Percentiles rank a stretch among this genome's conserved stretches.
These are phyloP conservation scores for Agrochola lota DNA, from an alignment of 2,888 invertebrate genomes.

Conservation along the genomic window DNA sequence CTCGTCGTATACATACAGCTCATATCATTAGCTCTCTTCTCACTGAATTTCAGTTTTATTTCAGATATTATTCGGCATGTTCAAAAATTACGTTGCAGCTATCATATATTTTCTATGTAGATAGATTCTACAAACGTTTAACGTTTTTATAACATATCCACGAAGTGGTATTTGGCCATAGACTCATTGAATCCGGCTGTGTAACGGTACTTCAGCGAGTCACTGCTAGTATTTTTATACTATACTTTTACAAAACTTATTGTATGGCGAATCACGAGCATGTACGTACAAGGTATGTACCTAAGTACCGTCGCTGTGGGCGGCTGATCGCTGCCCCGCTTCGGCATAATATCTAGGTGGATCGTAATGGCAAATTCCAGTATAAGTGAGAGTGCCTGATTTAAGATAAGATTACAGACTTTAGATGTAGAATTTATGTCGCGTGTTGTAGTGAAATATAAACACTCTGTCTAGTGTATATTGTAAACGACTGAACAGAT, in stretches of 20 bases:
- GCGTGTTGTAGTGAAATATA: slow-evolving; percentile 20
- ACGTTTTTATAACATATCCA: slow-evolving; percentile 18
- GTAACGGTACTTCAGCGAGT: slow-evolving; percentile 47
- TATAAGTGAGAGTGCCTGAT: slow-evolving; percentile 77
- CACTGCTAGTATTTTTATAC: slow-evolving; percentile 45
- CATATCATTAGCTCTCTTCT: neutral
- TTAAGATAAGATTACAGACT: slow-evolving; percentile 54
- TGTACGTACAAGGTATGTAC: slow-evolving; percentile 50
- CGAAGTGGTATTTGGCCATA: slow-evolving; percentile 36
- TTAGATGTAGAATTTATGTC: slow-evolving; percentile 41
- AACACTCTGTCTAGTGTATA: neutral
- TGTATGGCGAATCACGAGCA: slow-evolving; percentile 50
- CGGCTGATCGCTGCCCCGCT: slow-evolving; percentile 71
- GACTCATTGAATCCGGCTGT: slow-evolving; percentile 30
- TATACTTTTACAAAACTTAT: slow-evolving; percentile 48
- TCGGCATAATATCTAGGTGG: slow-evolving; percentile 71
- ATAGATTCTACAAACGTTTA: neutral
- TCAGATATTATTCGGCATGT: neutral
- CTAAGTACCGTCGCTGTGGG: slow-evolving; percentile 66
- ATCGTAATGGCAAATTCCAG: slow-evolving; percentile 74
- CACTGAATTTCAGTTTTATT: slow-evolving; percentile 2
- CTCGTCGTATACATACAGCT: neutral
- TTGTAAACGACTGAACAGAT: neutral
- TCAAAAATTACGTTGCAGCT: neutral
- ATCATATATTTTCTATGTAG: neutral